Evolutionary conservation across 2,113 vertebrate species (phyloP).

Genomic region (Pseudorhombus dupliciocellatus): DNA sequence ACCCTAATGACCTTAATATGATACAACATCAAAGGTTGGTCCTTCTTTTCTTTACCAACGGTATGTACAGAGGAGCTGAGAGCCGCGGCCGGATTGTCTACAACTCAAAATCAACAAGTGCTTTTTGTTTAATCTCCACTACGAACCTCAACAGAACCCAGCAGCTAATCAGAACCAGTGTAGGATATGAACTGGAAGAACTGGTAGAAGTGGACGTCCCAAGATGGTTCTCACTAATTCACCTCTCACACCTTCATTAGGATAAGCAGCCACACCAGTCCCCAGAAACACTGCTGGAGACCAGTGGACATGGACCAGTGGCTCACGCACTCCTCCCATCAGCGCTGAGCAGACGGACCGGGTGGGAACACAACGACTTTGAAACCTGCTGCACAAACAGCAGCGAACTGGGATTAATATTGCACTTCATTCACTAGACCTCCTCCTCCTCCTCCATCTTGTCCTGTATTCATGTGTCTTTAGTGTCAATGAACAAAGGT

Average conservation of each 20-base stretch:
- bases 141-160: conserved; percentile 12
- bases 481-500: too few species aligned
- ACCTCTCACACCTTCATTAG: conserved; percentile 23
- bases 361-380: conserved; percentile 10
- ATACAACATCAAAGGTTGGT: conserved; percentile 66
- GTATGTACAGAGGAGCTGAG: conserved; percentile 73
- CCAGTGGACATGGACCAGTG: too few species aligned
- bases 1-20: conserved; percentile 63
- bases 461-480: too few species aligned
- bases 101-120: conserved; percentile 74
- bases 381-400: too few species aligned
- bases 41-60: conserved; percentile 58
- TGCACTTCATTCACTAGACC: too few species aligned
- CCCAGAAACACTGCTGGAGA: conserved; percentile 13
- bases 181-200: conserved; percentile 49
- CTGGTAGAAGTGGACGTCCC: conserved; percentile 34
- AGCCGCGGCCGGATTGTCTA: conserved; percentile 79
- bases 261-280: conserved; percentile 28
- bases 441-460: too few species aligned
- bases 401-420: too few species aligned
- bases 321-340: background rate
- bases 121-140: conserved; percentile 63
- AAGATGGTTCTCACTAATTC: conserved; percentile 17
- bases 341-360: conserved; percentile 1
- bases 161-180: conserved; percentile 22